Evolutionary conservation across 2,888 invertebrate species (phyloP), one percentile per base, ranked within the genome.

Genomic region (Apotomis turbidana): DNA sequence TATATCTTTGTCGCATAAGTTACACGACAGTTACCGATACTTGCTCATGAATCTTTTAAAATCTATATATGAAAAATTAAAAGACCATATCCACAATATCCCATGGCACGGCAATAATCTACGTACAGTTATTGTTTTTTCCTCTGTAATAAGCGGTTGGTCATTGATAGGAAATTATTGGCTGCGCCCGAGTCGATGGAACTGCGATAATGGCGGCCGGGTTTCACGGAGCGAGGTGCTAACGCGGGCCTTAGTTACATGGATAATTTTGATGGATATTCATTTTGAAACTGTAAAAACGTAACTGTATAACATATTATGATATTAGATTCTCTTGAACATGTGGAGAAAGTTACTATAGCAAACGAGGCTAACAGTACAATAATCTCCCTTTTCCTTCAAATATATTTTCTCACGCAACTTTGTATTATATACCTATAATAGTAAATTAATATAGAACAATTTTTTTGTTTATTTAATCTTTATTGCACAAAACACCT

Each of bases 131-230:
- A 66, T 66, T 66, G 57, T 66, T 66, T 66, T 66, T 66, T 66
- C 66, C 55, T 55, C 44, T 46, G 66, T 66, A 66, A 66, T 66
- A 66, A 66, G 66, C 66, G 55, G 66, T 46, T 66, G 66, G 46
- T 66, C 66, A 66, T 66, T 66, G 66, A 66, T 66, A 66, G 66
- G n/a, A 66, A 66, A 66, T 66, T 66, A 66, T 66, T 66, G 66
- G 57, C 57, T 66, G 66, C 66, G 57, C 66, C 66, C 27, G 55
- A 44, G 66, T 36, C 66, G 66, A 66, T 66, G 66, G 57, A 57
- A 66, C 66, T 41, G 66, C 66, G 66, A 66, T 66, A 66, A 66
- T 66, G 66, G 66, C 66, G 66, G 66, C 66, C 55, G 12, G 64
- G 55, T 15, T 41, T 64, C 55, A 57, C 66, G 44, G 66, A 55